Conservation (phyloP, 2,797 vertebrate species). For the Alfaro cultratus region DNA sequence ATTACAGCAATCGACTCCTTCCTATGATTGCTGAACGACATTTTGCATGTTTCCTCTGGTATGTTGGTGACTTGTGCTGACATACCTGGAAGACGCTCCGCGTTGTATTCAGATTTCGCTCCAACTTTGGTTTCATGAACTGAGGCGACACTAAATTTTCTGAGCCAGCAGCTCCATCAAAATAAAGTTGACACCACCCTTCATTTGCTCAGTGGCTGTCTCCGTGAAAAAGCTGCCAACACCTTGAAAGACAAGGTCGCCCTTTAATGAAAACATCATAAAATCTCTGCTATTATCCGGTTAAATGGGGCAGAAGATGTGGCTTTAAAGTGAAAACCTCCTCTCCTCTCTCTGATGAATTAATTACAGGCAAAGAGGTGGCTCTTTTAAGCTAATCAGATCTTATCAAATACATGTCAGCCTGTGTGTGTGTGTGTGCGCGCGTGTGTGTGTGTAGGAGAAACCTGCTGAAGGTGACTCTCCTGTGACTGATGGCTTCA, state of each 20-base stretch:
- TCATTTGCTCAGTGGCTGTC: constrained; percentile 45
- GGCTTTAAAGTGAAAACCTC: constrained; percentile 65
- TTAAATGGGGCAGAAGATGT: constrained; percentile 84
- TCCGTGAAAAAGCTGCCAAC: constrained; percentile 46
- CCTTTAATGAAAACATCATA: constrained; percentile 77
- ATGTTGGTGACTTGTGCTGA: neutral
- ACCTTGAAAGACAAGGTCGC: constrained; percentile 75
- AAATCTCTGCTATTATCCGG: constrained; percentile 77
- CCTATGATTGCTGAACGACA: neutral
- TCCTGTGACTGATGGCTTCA: constrained; percentile 30
- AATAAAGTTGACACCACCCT: constrained; percentile 40
- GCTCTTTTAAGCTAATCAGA: constrained; percentile 64
- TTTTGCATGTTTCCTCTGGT: neutral
- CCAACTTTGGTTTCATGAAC: constrained; percentile 30
- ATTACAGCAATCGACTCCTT: neutral
- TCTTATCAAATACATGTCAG: constrained; percentile 38
- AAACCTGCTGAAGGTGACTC: constrained; percentile 63
- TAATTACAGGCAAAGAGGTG: constrained; percentile 74
- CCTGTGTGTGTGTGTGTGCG: neutral
- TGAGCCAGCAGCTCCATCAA: constrained; percentile 51
- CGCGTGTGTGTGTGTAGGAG: neutral
- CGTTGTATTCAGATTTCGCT: neutral
- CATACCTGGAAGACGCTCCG: neutral
- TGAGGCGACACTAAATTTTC: constrained; percentile 48
- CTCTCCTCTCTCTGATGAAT: constrained; percentile 70